These are phyloP conservation scores for Falco peregrinus DNA, from an alignment of 2,797 vertebrate species.

Conservation along the genomic window DNA sequence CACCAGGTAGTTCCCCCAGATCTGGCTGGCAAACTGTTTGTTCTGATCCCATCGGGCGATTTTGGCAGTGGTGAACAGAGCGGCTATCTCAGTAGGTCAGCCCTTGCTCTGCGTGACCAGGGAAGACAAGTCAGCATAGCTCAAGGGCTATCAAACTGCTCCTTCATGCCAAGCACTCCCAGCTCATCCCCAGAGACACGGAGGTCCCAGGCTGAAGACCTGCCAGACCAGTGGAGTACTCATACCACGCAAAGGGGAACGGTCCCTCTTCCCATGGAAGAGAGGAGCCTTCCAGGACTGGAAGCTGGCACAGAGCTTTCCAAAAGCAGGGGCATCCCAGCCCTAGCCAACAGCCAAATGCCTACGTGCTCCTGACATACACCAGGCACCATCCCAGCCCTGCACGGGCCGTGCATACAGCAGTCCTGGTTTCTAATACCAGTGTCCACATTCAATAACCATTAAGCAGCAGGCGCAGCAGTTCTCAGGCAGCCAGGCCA, in stretches of 20 bases:
- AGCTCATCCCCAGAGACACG: background rate
- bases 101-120: accelerated
- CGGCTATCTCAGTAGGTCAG: background rate
- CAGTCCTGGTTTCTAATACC: background rate
- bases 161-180: background rate
- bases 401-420: accelerated
- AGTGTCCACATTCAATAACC: background rate
- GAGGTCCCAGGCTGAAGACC: background rate
- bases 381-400: background rate
- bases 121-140: background rate
- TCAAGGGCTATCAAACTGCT: background rate
- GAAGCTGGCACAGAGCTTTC: background rate
- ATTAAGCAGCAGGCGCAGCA: background rate
- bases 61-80: background rate
- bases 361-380: background rate
- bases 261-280: background rate
- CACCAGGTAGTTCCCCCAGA: background rate
- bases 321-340: background rate
- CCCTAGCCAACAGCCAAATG: background rate
- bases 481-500: background rate
- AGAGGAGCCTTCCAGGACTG: accelerated
- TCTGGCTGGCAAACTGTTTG: background rate
- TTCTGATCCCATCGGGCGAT: background rate
- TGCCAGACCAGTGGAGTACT: background rate
- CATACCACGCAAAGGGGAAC: background rate